Evolutionary conservation across 2,888 invertebrate genomes (phyloP).

Genomic region (Rhogogaster chlorosoma): DNA sequence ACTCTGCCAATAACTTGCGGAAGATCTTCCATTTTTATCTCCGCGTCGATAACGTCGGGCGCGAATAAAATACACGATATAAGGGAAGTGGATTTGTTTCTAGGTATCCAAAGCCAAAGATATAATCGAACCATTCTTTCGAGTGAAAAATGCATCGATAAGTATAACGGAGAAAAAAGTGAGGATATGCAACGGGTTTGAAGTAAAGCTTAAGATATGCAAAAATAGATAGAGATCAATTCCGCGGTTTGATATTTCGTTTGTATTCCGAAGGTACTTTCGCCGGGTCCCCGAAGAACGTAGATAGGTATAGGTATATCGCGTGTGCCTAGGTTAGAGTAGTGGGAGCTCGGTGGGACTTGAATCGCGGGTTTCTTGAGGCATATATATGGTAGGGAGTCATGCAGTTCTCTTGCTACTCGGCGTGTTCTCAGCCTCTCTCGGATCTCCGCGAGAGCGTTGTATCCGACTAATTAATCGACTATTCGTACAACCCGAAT

Average conservation of each 20-base stretch:
- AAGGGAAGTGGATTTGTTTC: background rate
- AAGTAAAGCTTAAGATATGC: background rate
- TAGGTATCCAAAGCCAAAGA: background rate
- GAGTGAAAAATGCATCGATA: background rate
- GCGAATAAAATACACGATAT: background rate
- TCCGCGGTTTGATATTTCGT: slow-evolving; percentile 27
- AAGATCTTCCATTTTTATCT: background rate
- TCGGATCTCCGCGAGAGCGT: slow-evolving; percentile 61
- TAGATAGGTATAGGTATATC: background rate
- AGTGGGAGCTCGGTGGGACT: slow-evolving; percentile 70
- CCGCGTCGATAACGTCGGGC: slow-evolving; percentile 19
- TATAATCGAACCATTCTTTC: background rate
- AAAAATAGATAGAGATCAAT: background rate
- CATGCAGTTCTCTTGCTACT: slow-evolving; percentile 71
- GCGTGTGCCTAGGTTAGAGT: slow-evolving; percentile 54
- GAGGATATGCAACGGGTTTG: background rate
- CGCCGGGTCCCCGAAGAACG: slow-evolving; percentile 65
- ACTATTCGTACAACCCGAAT: background rate
- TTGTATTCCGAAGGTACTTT: slow-evolving; percentile 70
- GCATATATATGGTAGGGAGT: slow-evolving; percentile 71
- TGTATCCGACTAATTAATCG: slow-evolving; percentile 32
- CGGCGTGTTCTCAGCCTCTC: slow-evolving; percentile 68
- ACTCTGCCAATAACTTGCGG: background rate
- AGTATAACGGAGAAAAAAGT: background rate
- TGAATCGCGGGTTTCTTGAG: slow-evolving; percentile 72